These are phyloP conservation scores for Catagonus wagneri DNA, from an alignment of 2,113 vertebrate genomes.

Conservation along the genomic window DNA sequence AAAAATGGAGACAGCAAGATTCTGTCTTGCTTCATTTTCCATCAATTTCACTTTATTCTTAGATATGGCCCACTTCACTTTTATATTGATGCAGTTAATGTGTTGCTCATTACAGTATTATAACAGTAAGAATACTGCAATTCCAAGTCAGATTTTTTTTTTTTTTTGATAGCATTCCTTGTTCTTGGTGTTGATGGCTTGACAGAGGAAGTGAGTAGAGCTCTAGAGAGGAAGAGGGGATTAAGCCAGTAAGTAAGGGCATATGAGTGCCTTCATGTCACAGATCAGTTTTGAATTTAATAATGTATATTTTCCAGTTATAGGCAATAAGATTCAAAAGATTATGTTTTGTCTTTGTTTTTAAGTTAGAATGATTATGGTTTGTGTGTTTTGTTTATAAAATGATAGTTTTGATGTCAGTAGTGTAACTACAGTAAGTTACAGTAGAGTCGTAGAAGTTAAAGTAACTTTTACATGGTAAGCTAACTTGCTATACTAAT, in stretches of 20 bases:
- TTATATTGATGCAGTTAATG: slow-evolving; percentile 55
- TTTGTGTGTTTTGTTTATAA: slow-evolving; percentile 39
- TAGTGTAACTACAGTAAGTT: neutral
- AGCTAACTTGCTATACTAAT: slow-evolving; percentile 51
- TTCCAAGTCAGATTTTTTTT: slow-evolving; percentile 68
- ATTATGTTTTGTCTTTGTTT: slow-evolving; percentile 49
- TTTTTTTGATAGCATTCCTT: slow-evolving; percentile 59
- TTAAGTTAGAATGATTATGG: slow-evolving; percentile 36
- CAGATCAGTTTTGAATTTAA: slow-evolving; percentile 22
- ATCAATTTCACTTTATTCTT: slow-evolving; percentile 71
- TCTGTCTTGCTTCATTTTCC: slow-evolving; percentile 58
- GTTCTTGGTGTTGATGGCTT: slow-evolving; percentile 19
- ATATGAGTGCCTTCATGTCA: neutral
- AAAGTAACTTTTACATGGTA: neutral
- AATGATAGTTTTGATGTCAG: neutral
- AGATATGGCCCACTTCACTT: slow-evolving; percentile 68
- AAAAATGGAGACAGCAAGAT: slow-evolving; percentile 50
- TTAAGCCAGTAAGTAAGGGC: neutral
- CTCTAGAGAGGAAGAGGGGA: slow-evolving; percentile 35
- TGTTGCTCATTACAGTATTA: slow-evolving; percentile 68
- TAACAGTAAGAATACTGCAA: slow-evolving; percentile 65
- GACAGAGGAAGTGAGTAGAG: slow-evolving; percentile 23
- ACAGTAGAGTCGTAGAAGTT: slow-evolving; percentile 13
- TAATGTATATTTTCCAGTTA: neutral
- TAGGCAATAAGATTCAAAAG: neutral